Base-by-base conservation (phyloP, 2,888 invertebrate species). In the Sphaerophoria rueppellii region DNA sequence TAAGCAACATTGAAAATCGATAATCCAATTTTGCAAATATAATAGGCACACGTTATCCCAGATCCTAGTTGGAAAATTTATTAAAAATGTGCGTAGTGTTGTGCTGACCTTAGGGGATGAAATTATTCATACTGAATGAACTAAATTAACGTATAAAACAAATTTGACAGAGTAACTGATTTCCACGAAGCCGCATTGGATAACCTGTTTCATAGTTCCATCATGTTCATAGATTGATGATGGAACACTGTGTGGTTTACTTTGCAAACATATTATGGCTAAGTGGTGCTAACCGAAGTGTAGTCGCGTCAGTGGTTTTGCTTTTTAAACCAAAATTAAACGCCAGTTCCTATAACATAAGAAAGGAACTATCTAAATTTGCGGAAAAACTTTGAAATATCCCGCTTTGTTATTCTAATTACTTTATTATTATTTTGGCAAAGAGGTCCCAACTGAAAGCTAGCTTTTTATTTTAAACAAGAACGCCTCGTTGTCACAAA, bases 181-280 rank as follows among this genome's bases (percentile, higher is more conserved):
- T 52, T 40, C 32, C 46, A 12, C 11, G n/a, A 4, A 54, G 9
- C 57, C 40, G 40, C 40, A 40, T 9, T 4, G 9, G 52, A 67
- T 67, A 67, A 40, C 40, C 35, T 35, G 50, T 55, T 55, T 43
- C 50, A 32, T n/a, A 55, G 63, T 60, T 69, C 24, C 24, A 24
- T 61, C 50, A 78, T 69, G 50, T n/a, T n/a, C n/a, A n/a, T 52
- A 77, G 43, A 73, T 77, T 54, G 72, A 82, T 82, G 77, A 72
- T 82, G 67, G 50, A 82, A 72, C 43, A 43, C 16, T 82, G 2
- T 24, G 73, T 46, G 82, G 82, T 69, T 78, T 69, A 50, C 55
- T 61, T 73, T 57, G 63, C 77, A 78, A 73, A 73, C 82, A 78
- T 72, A 61, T 14, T 77, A 77, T 14, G 82, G 82, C 78, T 78